Percentiles rank a stretch among this genome's conserved stretches.
phyloP scores from a whole-genome alignment of 2,888 invertebrate genomes.

The Ormyrus labotus region DNA sequence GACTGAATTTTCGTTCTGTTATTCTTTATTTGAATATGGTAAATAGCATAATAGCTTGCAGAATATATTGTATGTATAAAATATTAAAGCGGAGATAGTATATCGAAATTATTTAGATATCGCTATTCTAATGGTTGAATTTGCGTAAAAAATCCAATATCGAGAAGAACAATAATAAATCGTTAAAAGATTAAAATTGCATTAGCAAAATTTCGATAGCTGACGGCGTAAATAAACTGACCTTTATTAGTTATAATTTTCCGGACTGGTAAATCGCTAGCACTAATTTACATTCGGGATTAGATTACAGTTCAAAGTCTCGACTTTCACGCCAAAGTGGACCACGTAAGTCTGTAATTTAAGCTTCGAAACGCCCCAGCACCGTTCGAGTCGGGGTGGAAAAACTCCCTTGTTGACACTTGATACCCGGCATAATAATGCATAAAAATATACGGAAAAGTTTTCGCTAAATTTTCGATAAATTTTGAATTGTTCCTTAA shows the following conservation, averaged over 20 bases:
- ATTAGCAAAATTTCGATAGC: too few relatives aligned
- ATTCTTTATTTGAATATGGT: constrained; percentile 12
- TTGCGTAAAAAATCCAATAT: not conserved
- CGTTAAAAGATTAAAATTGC: too few relatives aligned
- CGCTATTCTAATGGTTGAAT: not conserved
- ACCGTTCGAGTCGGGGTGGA: constrained; percentile 1
- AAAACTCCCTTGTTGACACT: constrained; percentile 43
- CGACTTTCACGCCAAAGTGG: constrained; percentile 31
- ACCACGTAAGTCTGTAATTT: constrained; percentile 46
- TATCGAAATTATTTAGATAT: constrained; percentile 19
- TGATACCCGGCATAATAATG: constrained; percentile 50
- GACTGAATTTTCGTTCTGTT: not conserved
- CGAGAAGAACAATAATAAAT: not conserved
- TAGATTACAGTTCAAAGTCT: constrained; percentile 18
- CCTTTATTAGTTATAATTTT: not conserved
- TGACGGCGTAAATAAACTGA: not conserved
- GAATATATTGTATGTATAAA: constrained; percentile 5
- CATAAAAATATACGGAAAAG: constrained; percentile 22
- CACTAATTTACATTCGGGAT: constrained; percentile 4
- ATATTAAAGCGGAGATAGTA: constrained; percentile 15
- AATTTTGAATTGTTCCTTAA: constrained; percentile 25
- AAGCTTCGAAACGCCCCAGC: constrained; percentile 28
- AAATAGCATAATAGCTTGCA: not conserved
- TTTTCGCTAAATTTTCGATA: not conserved
- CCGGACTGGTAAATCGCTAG: not conserved